Percentiles rank a stretch among this genome's conserved stretches.
Evolutionary conservation across 2,797 vertebrate species (phyloP).

Genomic region (Enteromius radiatus): DNA sequence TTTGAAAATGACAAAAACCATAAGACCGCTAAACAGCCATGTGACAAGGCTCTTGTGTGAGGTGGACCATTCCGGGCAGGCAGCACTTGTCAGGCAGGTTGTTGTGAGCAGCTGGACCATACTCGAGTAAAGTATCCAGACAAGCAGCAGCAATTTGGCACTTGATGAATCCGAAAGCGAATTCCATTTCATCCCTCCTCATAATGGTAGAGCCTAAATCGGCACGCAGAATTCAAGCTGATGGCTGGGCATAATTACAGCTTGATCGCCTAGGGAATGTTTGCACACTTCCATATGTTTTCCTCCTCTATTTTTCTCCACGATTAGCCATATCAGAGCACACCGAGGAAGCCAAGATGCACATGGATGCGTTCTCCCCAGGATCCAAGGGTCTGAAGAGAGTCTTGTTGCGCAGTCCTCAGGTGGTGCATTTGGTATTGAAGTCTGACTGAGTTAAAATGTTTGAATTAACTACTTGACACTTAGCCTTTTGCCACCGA

Average conservation of each 20-base stretch:
- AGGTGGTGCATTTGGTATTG: neutral
- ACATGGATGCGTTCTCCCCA: neutral
- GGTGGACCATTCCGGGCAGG: conserved; percentile 46
- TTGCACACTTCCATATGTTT: conserved; percentile 60
- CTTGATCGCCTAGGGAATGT: conserved; percentile 58
- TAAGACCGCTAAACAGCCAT: conserved; percentile 24
- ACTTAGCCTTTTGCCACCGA: conserved; percentile 50
- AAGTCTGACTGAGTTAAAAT: conserved; percentile 54
- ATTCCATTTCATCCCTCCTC: conserved; percentile 61
- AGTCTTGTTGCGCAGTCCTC: conserved; percentile 18
- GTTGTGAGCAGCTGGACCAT: conserved; percentile 68
- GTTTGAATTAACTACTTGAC: conserved; percentile 64
- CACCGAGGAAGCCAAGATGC: neutral
- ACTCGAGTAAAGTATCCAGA: conserved; percentile 59
- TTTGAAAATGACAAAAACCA: conserved; percentile 39
- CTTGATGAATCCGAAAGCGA: conserved; percentile 66
- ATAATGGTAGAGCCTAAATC: conserved; percentile 50
- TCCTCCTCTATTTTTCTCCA: conserved; percentile 33
- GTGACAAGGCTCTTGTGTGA: conserved; percentile 22
- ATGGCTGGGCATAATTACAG: conserved; percentile 57
- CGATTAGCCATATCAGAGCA: conserved; percentile 5
- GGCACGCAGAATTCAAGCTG: conserved; percentile 49
- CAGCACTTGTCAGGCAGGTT: conserved; percentile 45
- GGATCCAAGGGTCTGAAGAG: neutral
- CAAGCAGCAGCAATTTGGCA: conserved; percentile 70